Evolutionary conservation across 2,888 invertebrate species (phyloP).

Genomic region (Sisyra nigra): DNA sequence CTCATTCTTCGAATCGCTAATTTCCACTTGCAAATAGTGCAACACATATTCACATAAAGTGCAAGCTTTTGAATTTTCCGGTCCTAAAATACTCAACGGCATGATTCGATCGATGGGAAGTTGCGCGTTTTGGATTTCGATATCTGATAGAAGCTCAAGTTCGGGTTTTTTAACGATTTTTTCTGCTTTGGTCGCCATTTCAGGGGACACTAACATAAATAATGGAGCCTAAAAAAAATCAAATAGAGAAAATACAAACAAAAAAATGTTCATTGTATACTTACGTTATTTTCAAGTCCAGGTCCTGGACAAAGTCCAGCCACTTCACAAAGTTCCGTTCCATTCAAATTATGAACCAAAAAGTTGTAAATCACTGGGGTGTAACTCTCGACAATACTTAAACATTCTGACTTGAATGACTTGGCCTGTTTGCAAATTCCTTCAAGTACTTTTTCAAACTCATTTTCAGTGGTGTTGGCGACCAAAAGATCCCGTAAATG

Average conservation of each 20-base stretch:
- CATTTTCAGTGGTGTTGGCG: slow-evolving; percentile 69
- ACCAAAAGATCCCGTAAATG: slow-evolving; percentile 66
- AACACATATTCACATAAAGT: slow-evolving; percentile 70
- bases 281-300: slow-evolving; percentile 10
- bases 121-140: slow-evolving; percentile 25
- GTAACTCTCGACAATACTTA: slow-evolving; percentile 61
- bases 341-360: slow-evolving; percentile 49
- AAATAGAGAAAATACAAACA: slow-evolving; percentile 21
- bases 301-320: slow-evolving; percentile 47
- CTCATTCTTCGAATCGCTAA: slow-evolving; percentile 54
- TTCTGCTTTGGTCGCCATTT: slow-evolving; percentile 12
- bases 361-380: slow-evolving; percentile 55
- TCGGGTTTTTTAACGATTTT: slow-evolving; percentile 16
- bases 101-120: slow-evolving; percentile 35
- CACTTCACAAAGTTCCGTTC: slow-evolving; percentile 49
- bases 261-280: slow-evolving; percentile 15
- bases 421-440: slow-evolving; percentile 70
- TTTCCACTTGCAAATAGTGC: slow-evolving; percentile 57
- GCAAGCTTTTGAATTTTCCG: slow-evolving; percentile 39
- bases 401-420: slow-evolving; percentile 56
- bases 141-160: slow-evolving; percentile 16
- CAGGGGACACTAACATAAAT: slow-evolving; percentile 8
- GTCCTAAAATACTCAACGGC: slow-evolving; percentile 21
- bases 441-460: slow-evolving; percentile 60
- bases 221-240: slow-evolving; percentile 8